phyloP scores from a whole-genome alignment of 1,140 invertebrate species.

The Formica selysi region DNA sequence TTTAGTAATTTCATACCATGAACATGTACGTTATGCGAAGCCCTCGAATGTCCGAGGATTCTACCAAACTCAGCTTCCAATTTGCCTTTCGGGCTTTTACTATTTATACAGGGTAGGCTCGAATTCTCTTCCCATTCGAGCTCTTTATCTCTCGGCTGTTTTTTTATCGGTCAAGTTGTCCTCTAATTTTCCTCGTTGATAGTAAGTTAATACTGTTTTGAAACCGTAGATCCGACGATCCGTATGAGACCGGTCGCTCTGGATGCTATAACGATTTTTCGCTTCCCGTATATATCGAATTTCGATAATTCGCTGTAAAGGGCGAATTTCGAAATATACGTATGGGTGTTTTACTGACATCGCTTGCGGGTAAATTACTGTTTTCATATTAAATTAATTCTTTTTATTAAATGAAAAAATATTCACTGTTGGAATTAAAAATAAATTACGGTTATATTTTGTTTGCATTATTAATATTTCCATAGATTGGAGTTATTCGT shows the following conservation, averaged over 20 bases:
- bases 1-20: conserved; percentile 36
- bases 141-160: not conserved
- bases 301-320: conserved; percentile 17
- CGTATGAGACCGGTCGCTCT: not conserved
- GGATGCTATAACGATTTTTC: conserved; percentile 26
- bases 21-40: conserved; percentile 1
- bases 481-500: not conserved
- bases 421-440: not conserved
- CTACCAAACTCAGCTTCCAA: conserved; percentile 6
- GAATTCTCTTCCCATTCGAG: conserved; percentile 1
- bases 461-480: not conserved
- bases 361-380: not conserved
- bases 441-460: not conserved
- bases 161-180: conserved; percentile 24
- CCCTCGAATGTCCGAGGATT: conserved; percentile 8
- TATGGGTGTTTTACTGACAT: not conserved
- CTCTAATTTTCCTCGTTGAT: conserved; percentile 47
- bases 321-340: not conserved
- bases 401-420: not conserved
- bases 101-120: conserved; percentile 17
- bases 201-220: conserved; percentile 54
- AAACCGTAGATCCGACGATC: conserved; percentile 34
- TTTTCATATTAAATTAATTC: not conserved
- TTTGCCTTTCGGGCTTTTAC: conserved; percentile 23
- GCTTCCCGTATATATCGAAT: conserved; percentile 8